Conservation (phyloP, 2,888 invertebrate genomes). For the Macrophya annulata region DNA sequence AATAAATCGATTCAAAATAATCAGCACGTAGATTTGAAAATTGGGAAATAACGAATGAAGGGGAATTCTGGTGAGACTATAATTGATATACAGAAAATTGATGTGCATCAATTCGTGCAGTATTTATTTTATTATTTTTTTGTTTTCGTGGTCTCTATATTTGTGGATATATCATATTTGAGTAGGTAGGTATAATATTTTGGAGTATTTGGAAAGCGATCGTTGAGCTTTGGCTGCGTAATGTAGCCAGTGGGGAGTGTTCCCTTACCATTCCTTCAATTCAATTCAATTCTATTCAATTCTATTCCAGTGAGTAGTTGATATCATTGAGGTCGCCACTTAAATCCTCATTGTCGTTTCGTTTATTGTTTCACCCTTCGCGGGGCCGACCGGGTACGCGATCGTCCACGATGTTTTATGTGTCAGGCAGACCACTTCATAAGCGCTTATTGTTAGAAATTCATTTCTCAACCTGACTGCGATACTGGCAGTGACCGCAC, state of each 20-base stretch:
- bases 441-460: conserved; percentile 56
- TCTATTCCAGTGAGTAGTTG: conserved; percentile 79
- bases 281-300: conserved; percentile 79
- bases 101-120: neutral
- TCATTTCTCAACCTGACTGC: conserved; percentile 54
- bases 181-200: neutral
- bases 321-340: conserved; percentile 79
- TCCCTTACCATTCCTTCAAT: conserved; percentile 77
- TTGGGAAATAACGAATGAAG: neutral
- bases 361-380: conserved; percentile 79
- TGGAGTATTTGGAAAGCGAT: conserved; percentile 43
- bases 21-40: neutral
- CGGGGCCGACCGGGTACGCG: conserved; percentile 69
- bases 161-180: neutral
- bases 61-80: neutral
- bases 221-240: conserved; percentile 35
- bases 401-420: conserved; percentile 56
- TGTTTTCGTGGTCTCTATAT: neutral
- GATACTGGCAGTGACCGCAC: conserved; percentile 32
- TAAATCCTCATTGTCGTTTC: conserved; percentile 79
- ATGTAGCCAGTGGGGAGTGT: conserved; percentile 62
- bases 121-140: neutral
- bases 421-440: conserved; percentile 56
- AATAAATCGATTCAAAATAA: neutral
- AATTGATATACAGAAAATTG: neutral